Conservation (phyloP, 2,797 vertebrate species). For the Phalloptychus januarius region DNA sequence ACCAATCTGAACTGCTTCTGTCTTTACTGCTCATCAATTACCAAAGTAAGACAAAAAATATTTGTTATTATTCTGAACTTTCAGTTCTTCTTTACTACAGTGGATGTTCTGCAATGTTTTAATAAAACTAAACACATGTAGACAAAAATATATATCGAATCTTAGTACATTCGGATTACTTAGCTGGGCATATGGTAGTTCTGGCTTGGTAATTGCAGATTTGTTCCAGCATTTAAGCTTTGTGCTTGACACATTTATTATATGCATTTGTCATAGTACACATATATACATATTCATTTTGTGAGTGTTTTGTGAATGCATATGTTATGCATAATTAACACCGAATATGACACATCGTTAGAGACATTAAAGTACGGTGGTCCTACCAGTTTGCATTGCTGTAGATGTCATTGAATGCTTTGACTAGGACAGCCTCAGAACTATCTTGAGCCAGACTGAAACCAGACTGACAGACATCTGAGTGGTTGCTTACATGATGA, state of each 20-base stretch:
- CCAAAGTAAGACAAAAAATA: not conserved
- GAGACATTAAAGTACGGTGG: not conserved
- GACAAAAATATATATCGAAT: not conserved
- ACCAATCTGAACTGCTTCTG: not conserved
- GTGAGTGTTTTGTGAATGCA: not conserved
- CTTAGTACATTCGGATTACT: not conserved
- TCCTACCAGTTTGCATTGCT: not conserved
- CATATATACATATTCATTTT: not conserved
- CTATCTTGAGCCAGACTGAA: not conserved
- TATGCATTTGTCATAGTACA: not conserved
- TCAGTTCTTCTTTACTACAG: not conserved
- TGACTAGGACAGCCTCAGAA: not conserved
- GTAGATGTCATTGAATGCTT: not conserved
- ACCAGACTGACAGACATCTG: not conserved
- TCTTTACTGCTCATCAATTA: not conserved
- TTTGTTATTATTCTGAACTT: not conserved
- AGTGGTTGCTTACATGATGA: not conserved
- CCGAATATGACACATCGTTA: not conserved
- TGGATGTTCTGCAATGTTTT: not conserved
- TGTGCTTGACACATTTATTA: not conserved
- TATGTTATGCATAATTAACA: constrained; percentile 1
- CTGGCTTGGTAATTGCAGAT: not conserved
- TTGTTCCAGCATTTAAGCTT: not conserved
- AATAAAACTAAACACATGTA: not conserved
- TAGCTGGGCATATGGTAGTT: not conserved